Evolutionary conservation across 2,888 invertebrate species (phyloP), one percentile per base, ranked within the genome.

Genomic region (Caenorhabditis auriculariae): DNA sequence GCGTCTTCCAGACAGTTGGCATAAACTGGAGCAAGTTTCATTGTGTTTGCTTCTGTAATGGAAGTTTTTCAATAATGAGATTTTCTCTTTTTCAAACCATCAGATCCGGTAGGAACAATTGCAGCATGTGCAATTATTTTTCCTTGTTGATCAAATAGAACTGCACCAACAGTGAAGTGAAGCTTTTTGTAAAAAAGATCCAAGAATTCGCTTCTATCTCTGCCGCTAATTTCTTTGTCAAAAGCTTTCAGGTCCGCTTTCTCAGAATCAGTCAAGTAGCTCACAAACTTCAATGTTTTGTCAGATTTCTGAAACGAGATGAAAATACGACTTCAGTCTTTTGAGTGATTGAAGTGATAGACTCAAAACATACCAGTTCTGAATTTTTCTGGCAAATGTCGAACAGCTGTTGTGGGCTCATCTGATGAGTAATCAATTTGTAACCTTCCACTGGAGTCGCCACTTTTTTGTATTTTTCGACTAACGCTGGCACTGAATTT

Each of bases 101-200:
- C n/a, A n/a, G n/a, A n/a, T n/a, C n/a, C n/a, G n/a, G n/a, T n/a
- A n/a, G 24, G 29, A 2, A 62, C 62, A 1, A 60, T 52, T 23
- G 55, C 56, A 28, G 65, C 63, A 15, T 57, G 53, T 24, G 69
- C 69, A 21, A 60, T 54, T 1, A 69, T 41, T 15, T 63, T 60
- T 4, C 55, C 47, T 4, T 42, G 19, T 37, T 46, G 45, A 29
- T 63, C 54, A 32, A 62, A 58, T 6, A 69, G 21, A 3, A 65
- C 54, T 4, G 54, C 27, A 38, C 62, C 63, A 15, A 49, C 37
- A 12, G 65, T 63, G 32, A 46, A 49, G 3, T 48, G 38, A 2
- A 68, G 54, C 12, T 44, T 49, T 26, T 54, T 56, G 42, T 61
- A 66, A 35, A 55, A 68, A 29, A 42, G 44, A n/a, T 56, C 56